Base-by-base conservation (phyloP, 2,797 vertebrate species). In the Liparis tanakae region DNA sequence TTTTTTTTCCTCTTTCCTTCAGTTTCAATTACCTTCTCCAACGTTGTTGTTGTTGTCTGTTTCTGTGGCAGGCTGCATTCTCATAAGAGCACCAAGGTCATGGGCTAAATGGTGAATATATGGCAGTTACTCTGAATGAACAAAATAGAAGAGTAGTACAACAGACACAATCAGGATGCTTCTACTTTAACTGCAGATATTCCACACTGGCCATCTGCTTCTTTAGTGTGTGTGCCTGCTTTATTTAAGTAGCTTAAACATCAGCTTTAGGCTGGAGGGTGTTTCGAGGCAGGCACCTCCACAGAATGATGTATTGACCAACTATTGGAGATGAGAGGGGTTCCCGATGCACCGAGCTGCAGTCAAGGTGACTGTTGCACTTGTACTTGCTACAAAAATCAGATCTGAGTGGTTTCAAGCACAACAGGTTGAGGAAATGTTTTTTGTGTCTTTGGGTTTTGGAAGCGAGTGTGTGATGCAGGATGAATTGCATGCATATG, bases 1-100 rank as follows among this genome's bases (percentile, higher is more conserved):
- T 70, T 76, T 86, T 83, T 7, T 53, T 30, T 30, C n/a, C n/a
- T 41, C 54, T 85, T 81, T 67, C 20, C 37, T 10, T 67, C 51
- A 44, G 39, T 67, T 76, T 69, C 41, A 68, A 0, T 73, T 69
- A 22, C 20, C 25, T 59, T 80, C 74, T 43, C 18, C 56, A 39
- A 36, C 71, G 14, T 74, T 51, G 34, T 36, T 80, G 50, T 41
- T 71, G 14, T 41, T 69, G 20, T 77, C 60, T 65, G 59, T 74
- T 71, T 65, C 13, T 50, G 25, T 37, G 53, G 57, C 25, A 57
- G 36, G 36, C 61, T 68, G 10, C 41, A 54, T 67, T 64, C 48
- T 57, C 60, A 57, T 25, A 66, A 0, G 62, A 58, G 18, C 25
- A 22, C 7, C 7, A 44, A 39, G n/a, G 36, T 36, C n/a, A 17